A percentile compares a stretch with the other conserved stretches of the same genome.
Conservation (phyloP, 2,888 invertebrate species). For the Linyphia triangularis region DNA sequence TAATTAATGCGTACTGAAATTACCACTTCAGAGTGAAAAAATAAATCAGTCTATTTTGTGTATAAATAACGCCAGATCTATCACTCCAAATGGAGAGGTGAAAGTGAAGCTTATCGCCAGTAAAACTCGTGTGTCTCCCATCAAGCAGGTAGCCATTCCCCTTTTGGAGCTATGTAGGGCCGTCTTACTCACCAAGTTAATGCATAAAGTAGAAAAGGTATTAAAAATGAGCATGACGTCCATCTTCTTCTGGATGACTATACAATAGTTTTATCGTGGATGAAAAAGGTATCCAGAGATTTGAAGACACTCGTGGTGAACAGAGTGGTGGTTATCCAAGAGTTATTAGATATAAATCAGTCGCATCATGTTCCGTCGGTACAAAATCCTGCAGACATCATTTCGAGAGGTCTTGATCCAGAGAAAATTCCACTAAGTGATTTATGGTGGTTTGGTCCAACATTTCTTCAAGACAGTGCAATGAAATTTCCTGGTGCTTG, state of each 20-base stretch:
- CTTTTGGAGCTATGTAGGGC: constrained; percentile 28
- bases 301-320: constrained; percentile 77
- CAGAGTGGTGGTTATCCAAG: constrained; percentile 76
- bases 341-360: constrained; percentile 53
- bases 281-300: too few species aligned
- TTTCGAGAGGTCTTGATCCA: constrained; percentile 76
- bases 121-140: constrained; percentile 26
- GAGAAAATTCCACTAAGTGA: constrained; percentile 58
- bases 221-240: too few species aligned
- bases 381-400: too few species aligned
- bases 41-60: too few species aligned
- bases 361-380: too few species aligned
- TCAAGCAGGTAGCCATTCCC: constrained; percentile 27
- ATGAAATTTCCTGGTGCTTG: background rate
- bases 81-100: too few species aligned
- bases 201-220: background rate
- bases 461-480: background rate
- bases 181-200: constrained; percentile 19
- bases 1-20: too few species aligned
- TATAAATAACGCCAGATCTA: too few species aligned
- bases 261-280: too few species aligned
- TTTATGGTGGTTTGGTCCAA: too few species aligned
- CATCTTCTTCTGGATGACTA: constrained; percentile 66
- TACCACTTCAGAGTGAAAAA: too few species aligned
- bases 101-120: too few species aligned